Conservation (phyloP, 2,797 vertebrate genomes). For the Loris lydekkerianus region DNA sequence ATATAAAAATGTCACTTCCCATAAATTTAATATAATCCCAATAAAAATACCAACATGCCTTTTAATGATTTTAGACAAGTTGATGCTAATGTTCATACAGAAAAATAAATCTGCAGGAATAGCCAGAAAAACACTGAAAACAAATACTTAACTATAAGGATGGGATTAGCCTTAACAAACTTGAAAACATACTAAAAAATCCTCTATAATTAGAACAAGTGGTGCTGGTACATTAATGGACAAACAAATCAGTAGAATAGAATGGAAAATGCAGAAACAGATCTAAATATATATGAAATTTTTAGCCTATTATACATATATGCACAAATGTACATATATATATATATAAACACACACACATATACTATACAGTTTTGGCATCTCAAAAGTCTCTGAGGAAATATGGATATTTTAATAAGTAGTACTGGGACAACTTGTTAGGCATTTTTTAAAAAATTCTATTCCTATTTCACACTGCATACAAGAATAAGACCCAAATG, state of each 20-base stretch:
- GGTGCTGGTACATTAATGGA: background rate
- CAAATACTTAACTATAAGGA: background rate
- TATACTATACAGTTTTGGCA: background rate
- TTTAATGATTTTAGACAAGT: background rate
- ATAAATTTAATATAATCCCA: background rate
- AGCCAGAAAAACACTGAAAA: conserved; percentile 26
- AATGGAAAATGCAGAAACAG: background rate
- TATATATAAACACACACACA: background rate
- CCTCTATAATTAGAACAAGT: background rate
- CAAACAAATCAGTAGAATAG: background rate
- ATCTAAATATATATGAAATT: background rate
- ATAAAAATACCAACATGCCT: conserved; percentile 24
- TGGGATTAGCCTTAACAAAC: background rate
- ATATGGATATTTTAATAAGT: background rate
- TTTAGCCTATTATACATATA: background rate
- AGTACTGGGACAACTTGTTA: background rate
- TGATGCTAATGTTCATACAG: background rate
- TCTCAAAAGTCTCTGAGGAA: background rate
- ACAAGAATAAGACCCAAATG: conserved; percentile 26
- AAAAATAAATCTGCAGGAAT: conserved; percentile 11
- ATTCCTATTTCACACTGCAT: background rate
- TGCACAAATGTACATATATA: background rate
- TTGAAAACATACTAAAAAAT: conserved; percentile 8
- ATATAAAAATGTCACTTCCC: background rate
- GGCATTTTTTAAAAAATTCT: background rate